These are phyloP conservation scores for Epinotia bilunana DNA, from an alignment of 2,888 invertebrate species.

Conservation along the genomic window DNA sequence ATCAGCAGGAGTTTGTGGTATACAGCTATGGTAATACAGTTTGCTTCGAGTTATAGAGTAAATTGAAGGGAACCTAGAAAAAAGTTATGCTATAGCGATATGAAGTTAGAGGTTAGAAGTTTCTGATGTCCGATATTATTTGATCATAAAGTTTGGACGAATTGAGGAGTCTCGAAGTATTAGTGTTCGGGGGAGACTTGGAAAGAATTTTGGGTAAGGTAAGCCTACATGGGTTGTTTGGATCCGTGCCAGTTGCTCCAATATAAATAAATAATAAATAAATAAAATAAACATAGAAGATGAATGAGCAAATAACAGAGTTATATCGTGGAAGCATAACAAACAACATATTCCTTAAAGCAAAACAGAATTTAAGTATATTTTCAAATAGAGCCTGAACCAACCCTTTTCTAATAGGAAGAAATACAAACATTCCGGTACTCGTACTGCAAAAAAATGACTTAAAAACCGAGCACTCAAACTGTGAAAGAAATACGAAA, in stretches of 20 bases:
- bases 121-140: constrained; percentile 10
- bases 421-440: not conserved
- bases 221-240: not conserved
- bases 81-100: constrained; percentile 25
- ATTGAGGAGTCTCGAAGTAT: constrained; percentile 2
- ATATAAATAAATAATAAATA: too few relatives aligned
- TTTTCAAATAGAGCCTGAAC: not conserved
- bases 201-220: not conserved
- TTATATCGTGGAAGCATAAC: too few relatives aligned
- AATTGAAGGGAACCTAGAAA: constrained; percentile 8
- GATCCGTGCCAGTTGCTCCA: not conserved
- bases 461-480: not conserved
- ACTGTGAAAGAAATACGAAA: not conserved
- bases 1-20: constrained; percentile 27
- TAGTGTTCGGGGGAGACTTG: not conserved
- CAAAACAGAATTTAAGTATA: not conserved
- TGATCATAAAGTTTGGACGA: constrained; percentile 4
- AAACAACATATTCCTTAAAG: too few relatives aligned
- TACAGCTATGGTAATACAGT: constrained; percentile 27
- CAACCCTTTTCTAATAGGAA: not conserved
- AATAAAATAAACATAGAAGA: too few relatives aligned
- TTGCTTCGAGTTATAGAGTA: not conserved
- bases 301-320: not conserved
- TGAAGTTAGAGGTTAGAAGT: constrained; percentile 5
- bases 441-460: not conserved